Conservation (phyloP, 2,113 vertebrate genomes). For the Glaucomys volans region DNA sequence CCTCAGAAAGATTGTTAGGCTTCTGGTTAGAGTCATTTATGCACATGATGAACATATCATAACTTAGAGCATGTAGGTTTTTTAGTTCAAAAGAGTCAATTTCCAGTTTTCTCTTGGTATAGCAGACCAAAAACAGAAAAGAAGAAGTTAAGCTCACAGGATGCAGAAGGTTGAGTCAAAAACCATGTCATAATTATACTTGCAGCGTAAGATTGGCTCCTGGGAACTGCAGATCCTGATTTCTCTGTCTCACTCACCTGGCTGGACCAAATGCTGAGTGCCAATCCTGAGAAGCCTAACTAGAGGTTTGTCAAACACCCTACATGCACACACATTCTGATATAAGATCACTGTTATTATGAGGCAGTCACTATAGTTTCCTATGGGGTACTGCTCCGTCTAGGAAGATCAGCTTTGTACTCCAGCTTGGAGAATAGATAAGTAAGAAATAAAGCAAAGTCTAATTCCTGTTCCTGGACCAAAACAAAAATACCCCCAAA, state of each 20-base stretch:
- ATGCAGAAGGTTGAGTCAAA: neutral
- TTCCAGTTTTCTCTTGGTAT: neutral
- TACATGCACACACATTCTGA: neutral
- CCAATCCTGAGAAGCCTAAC: neutral
- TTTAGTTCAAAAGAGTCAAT: neutral
- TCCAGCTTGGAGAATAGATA: constrained; percentile 27
- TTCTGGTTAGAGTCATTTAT: neutral
- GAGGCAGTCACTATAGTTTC: neutral
- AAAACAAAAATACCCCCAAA: neutral
- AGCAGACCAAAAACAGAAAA: neutral
- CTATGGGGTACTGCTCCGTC: neutral
- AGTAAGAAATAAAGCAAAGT: constrained; percentile 12
- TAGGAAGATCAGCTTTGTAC: neutral
- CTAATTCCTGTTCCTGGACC: neutral
- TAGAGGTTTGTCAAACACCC: neutral
- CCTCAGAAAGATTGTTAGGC: neutral
- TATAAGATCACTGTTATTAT: neutral
- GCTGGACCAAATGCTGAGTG: neutral
- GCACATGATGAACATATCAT: neutral
- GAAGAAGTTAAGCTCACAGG: neutral
- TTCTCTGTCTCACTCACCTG: neutral
- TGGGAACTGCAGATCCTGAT: neutral
- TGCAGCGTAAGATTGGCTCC: neutral
- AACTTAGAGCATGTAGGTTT: neutral
- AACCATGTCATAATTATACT: neutral